Evolutionary conservation across 2,888 invertebrate species (phyloP).

Genomic region (Agrotis segetum): DNA sequence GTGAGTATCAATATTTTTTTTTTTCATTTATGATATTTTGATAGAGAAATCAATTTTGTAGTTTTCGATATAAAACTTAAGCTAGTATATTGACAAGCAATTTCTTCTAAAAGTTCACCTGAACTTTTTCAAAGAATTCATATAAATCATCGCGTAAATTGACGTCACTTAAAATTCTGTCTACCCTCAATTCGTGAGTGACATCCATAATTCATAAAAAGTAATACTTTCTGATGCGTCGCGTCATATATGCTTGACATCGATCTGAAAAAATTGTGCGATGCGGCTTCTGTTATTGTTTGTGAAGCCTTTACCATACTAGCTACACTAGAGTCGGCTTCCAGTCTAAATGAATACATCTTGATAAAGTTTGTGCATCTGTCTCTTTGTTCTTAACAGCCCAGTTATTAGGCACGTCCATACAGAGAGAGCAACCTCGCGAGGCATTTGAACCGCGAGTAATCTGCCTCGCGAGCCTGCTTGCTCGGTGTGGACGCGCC

Average conservation of each 20-base stretch:
- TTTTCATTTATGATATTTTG: no score
- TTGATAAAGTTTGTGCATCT: no score
- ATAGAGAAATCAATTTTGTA: no score
- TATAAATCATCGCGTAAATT: conserved; percentile 27
- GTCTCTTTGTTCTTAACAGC: no score
- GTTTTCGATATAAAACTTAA: no score
- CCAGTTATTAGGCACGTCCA: no score
- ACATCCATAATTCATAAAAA: conserved; percentile 49
- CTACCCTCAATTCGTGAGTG: conserved; percentile 13
- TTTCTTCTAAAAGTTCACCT: background rate
- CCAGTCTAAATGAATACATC: background rate
- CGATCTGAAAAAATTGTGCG: background rate
- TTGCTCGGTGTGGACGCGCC: no score
- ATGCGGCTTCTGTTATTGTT: background rate
- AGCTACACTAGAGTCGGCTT: background rate
- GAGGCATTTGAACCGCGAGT: no score
- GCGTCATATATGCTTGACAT: conserved; percentile 15
- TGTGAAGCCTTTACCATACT: background rate
- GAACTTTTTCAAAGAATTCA: background rate
- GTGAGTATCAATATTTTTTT: no score
- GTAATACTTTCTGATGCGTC: conserved; percentile 46
- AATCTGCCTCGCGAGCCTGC: no score
- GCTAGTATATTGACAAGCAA: background rate
- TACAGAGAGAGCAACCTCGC: no score
- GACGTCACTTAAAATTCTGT: conserved; percentile 38